Base-by-base conservation (phyloP, 2,888 invertebrate species). In the Andrena bicolor region DNA sequence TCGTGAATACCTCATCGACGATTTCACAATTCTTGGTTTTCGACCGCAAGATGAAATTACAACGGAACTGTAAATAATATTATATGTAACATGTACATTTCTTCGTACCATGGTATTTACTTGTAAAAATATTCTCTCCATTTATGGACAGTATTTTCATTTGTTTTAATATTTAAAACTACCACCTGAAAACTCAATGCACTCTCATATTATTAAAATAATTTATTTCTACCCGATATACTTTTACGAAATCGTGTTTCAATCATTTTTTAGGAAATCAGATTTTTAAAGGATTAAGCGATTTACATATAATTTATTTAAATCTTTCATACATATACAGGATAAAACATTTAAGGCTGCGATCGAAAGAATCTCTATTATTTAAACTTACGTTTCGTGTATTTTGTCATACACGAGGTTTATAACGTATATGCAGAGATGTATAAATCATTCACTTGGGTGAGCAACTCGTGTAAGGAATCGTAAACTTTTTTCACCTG, bases 31-130 rank as follows among this genome's bases (percentile, higher is more conserved):
- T 92, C 95, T 98, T 93, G 97, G 97, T 77, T 97, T 97, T 94
- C 95, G 98, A 90, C 98, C 98, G 66, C 98, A 98, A 94, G 98
- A 98, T 94, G 97, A 98, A 94, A 97, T 97, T 89, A 97, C 97
- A 91, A 97, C 97, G 90, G 97, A 97, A 95, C 95, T 97, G 94
- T 97, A 95, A 94, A 85, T 66, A 66, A 63, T 35, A 48, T 61
- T 58, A 63, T 49, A 74, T 26, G 49, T 41, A 41, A 41, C 49
- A 61, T 76, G 76, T 74, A 76, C 72, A 79, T 83, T 64, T 56
- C 35, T 66, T 79, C 66, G 0, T 30, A 30, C 30, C 30, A 48
- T 63, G 75, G 10, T 20, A 66, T 77, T 53, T 66, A 30, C 58
- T 48, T 48, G 41, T 41, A 60, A 76, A 69, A 23, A 41, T 69